Evolutionary conservation across 2,113 vertebrate genomes (phyloP).

Genomic region (Lamprologus tigripictilis): DNA sequence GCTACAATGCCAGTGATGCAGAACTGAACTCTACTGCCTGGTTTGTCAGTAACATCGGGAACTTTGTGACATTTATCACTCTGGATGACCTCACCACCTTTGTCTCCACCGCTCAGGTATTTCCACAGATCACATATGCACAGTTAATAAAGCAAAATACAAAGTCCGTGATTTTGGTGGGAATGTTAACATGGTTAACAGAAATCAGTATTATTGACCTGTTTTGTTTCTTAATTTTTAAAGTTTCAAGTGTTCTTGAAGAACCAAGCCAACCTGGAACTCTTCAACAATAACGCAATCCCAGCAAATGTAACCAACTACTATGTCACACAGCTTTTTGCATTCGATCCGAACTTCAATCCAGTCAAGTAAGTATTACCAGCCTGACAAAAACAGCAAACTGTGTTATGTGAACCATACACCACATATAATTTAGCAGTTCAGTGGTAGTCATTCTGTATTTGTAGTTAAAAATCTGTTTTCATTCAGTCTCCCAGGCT

Average conservation of each 20-base stretch:
- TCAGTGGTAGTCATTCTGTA: not conserved
- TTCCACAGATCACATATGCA: not conserved
- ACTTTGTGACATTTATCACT: conserved; percentile 48
- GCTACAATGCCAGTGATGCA: conserved; percentile 38
- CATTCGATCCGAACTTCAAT: conserved; percentile 18
- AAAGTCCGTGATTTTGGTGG: not conserved
- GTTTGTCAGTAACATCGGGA: conserved; percentile 42
- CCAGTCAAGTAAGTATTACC: conserved; percentile 21
- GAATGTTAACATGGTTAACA: not conserved
- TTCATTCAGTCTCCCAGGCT: conserved; percentile 16
- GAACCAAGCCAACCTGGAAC: conserved; percentile 49
- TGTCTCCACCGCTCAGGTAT: conserved; percentile 13
- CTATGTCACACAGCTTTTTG: conserved; percentile 42
- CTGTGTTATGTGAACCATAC: not conserved
- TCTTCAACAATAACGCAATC: conserved; percentile 42
- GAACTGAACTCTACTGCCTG: conserved; percentile 49
- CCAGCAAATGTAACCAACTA: conserved; percentile 6
- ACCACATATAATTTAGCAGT: not conserved
- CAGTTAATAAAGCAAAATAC: not conserved
- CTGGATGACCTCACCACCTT: conserved; percentile 38
- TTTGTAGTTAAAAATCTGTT: not conserved
- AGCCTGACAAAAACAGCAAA: not conserved
- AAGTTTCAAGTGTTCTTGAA: conserved; percentile 39
- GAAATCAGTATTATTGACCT: not conserved
- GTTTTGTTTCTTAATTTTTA: not conserved